Percentiles rank a stretch among this genome's conserved stretches.
phyloP scores from a whole-genome alignment of 2,113 vertebrate species.

The Ailuropoda melanoleuca region DNA sequence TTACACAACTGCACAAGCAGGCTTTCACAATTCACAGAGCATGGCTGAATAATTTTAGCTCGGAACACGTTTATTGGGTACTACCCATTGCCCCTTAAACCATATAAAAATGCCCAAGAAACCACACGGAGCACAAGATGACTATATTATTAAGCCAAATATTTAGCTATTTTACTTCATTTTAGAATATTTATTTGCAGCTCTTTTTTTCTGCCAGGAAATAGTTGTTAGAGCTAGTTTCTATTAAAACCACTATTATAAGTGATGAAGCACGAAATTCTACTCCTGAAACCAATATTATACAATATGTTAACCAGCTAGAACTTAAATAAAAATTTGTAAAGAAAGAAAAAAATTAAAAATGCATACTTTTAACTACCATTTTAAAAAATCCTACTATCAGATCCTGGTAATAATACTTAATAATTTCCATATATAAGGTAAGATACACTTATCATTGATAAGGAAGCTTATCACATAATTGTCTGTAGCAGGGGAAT shows the following conservation, averaged over 20 bases:
- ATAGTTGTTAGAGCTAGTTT: not conserved
- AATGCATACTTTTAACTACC: not conserved
- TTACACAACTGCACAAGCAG: not conserved
- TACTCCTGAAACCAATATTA: not conserved
- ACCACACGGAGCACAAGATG: not conserved
- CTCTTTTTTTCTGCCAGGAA: not conserved
- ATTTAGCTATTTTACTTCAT: not conserved
- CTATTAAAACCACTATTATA: not conserved
- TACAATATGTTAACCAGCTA: not conserved
- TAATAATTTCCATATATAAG: slow-evolving; percentile 39
- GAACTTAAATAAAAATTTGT: not conserved
- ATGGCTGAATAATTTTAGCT: not conserved
- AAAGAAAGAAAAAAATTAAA: not conserved
- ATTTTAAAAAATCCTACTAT: not conserved
- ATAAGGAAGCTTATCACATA: not conserved
- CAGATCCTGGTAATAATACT: not conserved
- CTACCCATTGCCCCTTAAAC: not conserved
- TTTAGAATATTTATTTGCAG: not conserved
- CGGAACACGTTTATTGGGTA: not conserved
- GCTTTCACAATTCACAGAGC: not conserved
- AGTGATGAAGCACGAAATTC: not conserved
- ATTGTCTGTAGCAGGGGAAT: not conserved
- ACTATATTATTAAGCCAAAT: not conserved
- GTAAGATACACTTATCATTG: not conserved
- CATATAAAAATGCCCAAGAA: not conserved